phyloP scores from a whole-genome alignment of 2,797 vertebrate species.

The Chelmon rostratus region DNA sequence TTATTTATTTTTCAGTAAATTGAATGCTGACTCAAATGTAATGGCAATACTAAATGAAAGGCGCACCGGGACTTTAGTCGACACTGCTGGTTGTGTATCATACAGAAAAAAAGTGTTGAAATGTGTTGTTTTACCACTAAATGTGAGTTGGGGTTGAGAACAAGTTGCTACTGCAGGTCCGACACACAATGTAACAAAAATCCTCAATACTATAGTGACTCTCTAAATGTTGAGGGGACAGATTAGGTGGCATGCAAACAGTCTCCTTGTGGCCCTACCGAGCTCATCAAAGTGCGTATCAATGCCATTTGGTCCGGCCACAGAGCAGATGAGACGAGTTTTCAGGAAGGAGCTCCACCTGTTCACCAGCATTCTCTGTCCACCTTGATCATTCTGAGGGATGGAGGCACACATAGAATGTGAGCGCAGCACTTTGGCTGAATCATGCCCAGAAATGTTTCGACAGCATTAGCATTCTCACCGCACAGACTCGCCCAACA shows the following conservation, averaged over 20 bases:
- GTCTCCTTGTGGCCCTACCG: conserved; percentile 81
- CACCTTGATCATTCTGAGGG: conserved; percentile 94
- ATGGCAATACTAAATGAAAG: not conserved
- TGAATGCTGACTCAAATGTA: not conserved
- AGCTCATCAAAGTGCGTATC: conserved; percentile 97
- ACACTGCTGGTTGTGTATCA: not conserved
- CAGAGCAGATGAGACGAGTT: conserved; percentile 94
- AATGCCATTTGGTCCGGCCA: conserved; percentile 93
- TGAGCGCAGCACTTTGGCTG: conserved; percentile 14
- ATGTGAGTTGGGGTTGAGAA: no score
- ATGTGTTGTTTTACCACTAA: not conserved
- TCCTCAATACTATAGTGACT: not conserved
- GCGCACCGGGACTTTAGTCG: not conserved
- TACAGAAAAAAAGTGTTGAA: not conserved
- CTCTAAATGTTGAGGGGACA: no score
- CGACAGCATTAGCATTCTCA: conserved; percentile 75
- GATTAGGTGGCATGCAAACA: not conserved
- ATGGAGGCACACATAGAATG: conserved; percentile 32
- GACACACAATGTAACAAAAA: not conserved
- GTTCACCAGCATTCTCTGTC: conserved; percentile 95
- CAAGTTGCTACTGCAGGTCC: not conserved
- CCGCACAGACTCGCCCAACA: conserved; percentile 93
- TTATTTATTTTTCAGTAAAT: not conserved
- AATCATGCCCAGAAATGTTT: not conserved
- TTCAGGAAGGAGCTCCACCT: conserved; percentile 97